A percentile compares a stretch with the other conserved stretches of the same genome.
phyloP scores from a whole-genome alignment of 2,888 invertebrate genomes.

The Oithona nana region DNA sequence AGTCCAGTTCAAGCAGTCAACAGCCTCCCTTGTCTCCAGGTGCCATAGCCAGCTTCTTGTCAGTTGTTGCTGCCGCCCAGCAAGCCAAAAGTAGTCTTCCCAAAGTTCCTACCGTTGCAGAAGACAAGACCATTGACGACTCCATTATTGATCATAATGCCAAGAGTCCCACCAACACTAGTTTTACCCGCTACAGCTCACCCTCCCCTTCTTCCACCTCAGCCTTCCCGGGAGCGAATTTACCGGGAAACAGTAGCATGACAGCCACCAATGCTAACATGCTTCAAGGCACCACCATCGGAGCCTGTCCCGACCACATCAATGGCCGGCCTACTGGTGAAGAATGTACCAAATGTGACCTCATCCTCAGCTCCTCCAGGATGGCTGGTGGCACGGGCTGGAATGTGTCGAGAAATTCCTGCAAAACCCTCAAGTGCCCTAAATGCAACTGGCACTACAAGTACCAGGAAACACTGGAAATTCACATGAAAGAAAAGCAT shows the following conservation, averaged over 20 bases:
- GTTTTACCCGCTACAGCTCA: not conserved
- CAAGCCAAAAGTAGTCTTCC: not conserved
- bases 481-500: constrained; percentile 99
- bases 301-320: constrained; percentile 82
- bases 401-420: constrained; percentile 90
- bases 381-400: constrained; percentile 44
- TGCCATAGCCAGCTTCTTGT: not conserved
- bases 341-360: constrained; percentile 88
- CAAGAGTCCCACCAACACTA: not conserved
- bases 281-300: constrained; percentile 66
- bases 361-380: constrained; percentile 73
- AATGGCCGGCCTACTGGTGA: constrained; percentile 81
- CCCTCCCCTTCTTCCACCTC: not conserved
- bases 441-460: constrained; percentile 99
- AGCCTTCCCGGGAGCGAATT: not conserved
- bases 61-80: not conserved
- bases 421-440: constrained; percentile 96
- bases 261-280: constrained; percentile 13
- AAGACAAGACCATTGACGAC: not conserved
- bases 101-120: not conserved
- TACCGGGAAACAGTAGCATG: not conserved
- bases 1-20: no score
- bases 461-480: constrained; percentile 97
- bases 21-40: constrained; percentile 2
- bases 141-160: not conserved